Evolutionary conservation across 2,113 vertebrate species (phyloP), one percentile per base, ranked within the genome.

Genomic region (Cercopithecus mona): DNA sequence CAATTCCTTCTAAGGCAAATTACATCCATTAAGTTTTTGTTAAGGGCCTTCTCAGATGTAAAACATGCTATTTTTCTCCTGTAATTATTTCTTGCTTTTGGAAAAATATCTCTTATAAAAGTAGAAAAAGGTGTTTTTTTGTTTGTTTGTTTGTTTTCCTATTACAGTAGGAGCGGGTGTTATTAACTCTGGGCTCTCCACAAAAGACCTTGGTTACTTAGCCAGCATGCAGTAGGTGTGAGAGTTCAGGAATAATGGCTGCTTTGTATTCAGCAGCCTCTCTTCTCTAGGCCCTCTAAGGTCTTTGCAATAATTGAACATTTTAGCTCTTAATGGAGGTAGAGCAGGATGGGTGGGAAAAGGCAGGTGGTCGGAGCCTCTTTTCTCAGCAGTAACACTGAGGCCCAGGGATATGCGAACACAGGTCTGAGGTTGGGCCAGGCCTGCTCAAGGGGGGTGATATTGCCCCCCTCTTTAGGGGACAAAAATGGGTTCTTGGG

Each of bases 41-140:
- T 75, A 94, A 91, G 82, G 72, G 59, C 35, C 70, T 27, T 72
- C 38, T 86, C 52, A 1, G 9, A 57, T 43, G 18, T 38, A 73
- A 48, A 52, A 4, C 2, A 3, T 38, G 75, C 73, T 83, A 35
- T 80, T 93, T 97, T 93, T 64, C 80, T 84, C 81, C 73, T 1
- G 10, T 64, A 96, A 52, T 91, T 92, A 59, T 73, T 96, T 96
- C 70, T 95, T 89, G 52, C 85, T 83, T 90, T 92, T 88, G 25
- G 8, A 48, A 18, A 82, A 89, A 57, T 52, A 14, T 84, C 45
- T 96, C 94, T 94, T 79, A 80, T 79, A 70, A 91, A 87, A 95
- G 73, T 70, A 27, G 7, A 2, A 70, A 68, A 52, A 17, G 25
- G 1, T n/a, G 17, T 20, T 61, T 35, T 55, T 17, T 20, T 35